Conservation (phyloP, 1,140 invertebrate species). For the Neodiprion pinetum region DNA sequence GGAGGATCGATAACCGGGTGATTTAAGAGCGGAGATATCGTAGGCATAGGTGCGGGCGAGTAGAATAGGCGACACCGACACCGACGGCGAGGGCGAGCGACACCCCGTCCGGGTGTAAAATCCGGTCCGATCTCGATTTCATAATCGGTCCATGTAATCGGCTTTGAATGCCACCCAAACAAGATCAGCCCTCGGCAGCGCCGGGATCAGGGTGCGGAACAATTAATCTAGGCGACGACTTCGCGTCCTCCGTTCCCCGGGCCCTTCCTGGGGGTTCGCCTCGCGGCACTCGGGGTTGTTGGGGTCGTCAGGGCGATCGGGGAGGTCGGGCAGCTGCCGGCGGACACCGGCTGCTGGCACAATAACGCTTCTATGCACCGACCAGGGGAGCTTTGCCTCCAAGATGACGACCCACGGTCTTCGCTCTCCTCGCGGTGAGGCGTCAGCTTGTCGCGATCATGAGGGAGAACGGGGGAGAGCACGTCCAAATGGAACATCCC, state of each 20-base stretch:
- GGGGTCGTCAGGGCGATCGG: neutral
- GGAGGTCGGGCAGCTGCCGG: neutral
- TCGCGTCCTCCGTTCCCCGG: neutral
- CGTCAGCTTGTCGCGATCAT: conserved; percentile 12
- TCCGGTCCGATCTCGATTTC: neutral
- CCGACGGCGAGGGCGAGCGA: neutral
- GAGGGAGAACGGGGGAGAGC: neutral
- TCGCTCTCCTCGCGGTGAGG: neutral
- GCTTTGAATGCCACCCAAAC: conserved; percentile 6
- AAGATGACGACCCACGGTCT: neutral
- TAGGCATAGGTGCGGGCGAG: neutral
- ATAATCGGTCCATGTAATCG: conserved; percentile 7
- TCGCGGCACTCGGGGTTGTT: neutral
- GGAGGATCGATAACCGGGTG: neutral
- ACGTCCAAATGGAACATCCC: neutral
- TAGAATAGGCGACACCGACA: neutral
- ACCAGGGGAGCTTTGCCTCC: neutral
- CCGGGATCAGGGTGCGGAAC: conserved; percentile 6
- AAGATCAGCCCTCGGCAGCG: neutral
- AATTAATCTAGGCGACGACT: conserved; percentile 10
- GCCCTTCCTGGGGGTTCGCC: neutral
- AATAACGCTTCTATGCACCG: neutral
- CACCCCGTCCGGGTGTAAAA: neutral
- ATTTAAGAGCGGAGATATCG: neutral
- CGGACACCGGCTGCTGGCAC: conserved; percentile 12